phyloP scores from a whole-genome alignment of 2,113 vertebrate genomes.

The Mesitornis unicolor region DNA sequence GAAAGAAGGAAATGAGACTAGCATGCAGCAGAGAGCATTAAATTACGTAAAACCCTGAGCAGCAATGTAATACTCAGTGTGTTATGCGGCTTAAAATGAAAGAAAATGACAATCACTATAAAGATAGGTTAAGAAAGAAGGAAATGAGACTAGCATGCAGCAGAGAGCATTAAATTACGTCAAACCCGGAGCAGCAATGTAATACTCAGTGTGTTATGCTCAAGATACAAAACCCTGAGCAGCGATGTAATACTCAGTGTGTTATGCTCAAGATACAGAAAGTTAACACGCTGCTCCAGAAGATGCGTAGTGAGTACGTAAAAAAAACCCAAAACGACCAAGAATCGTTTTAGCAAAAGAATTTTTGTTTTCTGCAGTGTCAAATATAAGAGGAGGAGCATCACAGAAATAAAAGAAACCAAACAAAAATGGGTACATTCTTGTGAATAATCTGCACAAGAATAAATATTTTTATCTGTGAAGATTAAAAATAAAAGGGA shows the following conservation, averaged over 20 bases:
- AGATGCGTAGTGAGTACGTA: not conserved
- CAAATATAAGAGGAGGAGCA: not conserved
- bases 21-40: not conserved
- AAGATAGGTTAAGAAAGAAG: not conserved
- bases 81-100: not conserved
- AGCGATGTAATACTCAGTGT: not conserved
- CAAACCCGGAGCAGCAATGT: not conserved
- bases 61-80: not conserved
- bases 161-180: not conserved
- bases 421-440: not conserved
- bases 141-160: not conserved
- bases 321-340: rapidly evolving
- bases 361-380: not conserved
- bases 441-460: too few relatives aligned
- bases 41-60: not conserved
- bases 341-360: not conserved
- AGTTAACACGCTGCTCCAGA: not conserved
- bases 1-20: not conserved
- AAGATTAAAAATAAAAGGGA: not conserved
- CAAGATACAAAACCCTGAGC: not conserved
- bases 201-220: too few relatives aligned
- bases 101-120: too few relatives aligned
- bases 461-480: not conserved
- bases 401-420: not conserved
- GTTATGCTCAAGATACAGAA: not conserved